Conservation (phyloP, 2,888 invertebrate species). For the Diplazon laetatorius region DNA sequence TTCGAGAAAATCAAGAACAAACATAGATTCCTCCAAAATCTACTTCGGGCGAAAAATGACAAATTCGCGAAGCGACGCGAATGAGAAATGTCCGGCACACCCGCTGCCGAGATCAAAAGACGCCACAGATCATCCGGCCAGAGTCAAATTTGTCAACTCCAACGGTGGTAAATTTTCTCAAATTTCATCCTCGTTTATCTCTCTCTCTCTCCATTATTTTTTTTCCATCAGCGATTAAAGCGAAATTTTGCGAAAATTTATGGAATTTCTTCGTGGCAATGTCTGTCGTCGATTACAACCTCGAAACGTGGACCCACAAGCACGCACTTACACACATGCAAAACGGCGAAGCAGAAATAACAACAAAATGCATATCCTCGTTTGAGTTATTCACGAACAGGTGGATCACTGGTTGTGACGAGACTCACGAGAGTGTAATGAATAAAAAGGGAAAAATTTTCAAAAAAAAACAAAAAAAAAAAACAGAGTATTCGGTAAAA, state of each 20-base stretch:
- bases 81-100: neutral
- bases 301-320: no score
- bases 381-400: constrained; percentile 53
- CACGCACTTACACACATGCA: neutral
- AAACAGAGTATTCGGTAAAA: constrained; percentile 29
- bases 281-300: neutral
- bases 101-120: constrained; percentile 66
- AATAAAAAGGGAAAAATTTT: neutral
- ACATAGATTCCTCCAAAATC: no score
- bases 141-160: constrained; percentile 71
- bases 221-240: neutral
- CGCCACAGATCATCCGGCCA: constrained; percentile 70
- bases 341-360: no score
- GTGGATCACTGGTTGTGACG: constrained; percentile 27
- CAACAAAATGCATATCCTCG: constrained; percentile 50
- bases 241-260: neutral
- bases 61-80: neutral
- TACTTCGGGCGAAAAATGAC: neutral
- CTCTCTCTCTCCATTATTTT: no score
- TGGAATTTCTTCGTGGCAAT: neutral
- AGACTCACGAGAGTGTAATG: constrained; percentile 25
- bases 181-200: no score
- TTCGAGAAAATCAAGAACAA: no score
- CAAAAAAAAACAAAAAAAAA: constrained; percentile 13
- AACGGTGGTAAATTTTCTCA: constrained; percentile 16